Base-by-base conservation (phyloP, 2,797 vertebrate species). In the Tinamus major region DNA sequence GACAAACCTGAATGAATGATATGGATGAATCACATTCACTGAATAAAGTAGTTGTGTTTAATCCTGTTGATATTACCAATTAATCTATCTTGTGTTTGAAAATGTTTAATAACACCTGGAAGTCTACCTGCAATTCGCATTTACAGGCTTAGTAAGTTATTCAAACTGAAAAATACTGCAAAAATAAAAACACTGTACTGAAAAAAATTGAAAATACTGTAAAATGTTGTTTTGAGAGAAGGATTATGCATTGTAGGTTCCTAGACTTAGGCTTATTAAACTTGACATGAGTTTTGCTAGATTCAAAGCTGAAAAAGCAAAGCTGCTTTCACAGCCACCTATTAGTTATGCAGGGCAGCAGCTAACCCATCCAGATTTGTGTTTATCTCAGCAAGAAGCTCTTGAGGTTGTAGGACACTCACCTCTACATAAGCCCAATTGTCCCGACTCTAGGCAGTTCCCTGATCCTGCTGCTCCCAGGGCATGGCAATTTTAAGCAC, bases 391-490 rank as follows among this genome's bases (percentile, higher is more conserved):
- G 33, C 0, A 2, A 70, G 58, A 64, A 61, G 13, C 4, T 46
- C 15, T 35, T 41, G 33, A 37, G 4, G 1, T 3, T 27, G 1
- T 11, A n/a, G 53, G 48, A 24, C 13, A 27, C 27, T 20, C 8
- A 51, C 13, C 20, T 44, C 31, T 53, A 16, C 20, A 51, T 29
- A 41, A 82, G 64, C 35, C 41, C 23, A 42, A 0, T 3, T 67
- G 55, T 7, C 62, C 39, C 61, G 48, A 3, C 2, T 0, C 39
- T 27, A 79, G n/a, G 44, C 24, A 37, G 31, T 49, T 24, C 23
- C 21, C 23, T 12, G 53, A 68, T 13, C 13, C 27, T 7, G 4
- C 6, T 48, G 24, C 49, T 59, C 39, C n/a, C 19, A 67, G 58
- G 19, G 59, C 42, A 74, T 24, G 20, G 3, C 3, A 85, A n/a